Conservation (phyloP, 2,888 invertebrate species). For the Macaria liturata region DNA sequence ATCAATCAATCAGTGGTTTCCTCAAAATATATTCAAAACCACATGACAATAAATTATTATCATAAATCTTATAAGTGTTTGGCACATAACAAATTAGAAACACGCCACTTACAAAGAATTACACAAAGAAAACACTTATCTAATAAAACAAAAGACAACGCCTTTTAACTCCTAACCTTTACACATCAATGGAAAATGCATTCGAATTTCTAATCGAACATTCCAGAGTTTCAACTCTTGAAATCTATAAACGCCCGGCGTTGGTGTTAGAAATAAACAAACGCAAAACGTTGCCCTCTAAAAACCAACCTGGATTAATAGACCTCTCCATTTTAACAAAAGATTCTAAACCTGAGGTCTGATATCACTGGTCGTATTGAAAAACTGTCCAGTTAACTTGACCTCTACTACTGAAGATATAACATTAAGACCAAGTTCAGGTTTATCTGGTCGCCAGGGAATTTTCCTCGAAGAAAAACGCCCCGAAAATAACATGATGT, state of each 20-base stretch:
- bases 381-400: not conserved
- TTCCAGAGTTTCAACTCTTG: conserved; percentile 34
- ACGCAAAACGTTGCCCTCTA: conserved; percentile 62
- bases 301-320: conserved; percentile 39
- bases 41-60: too few species aligned
- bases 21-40: too few species aligned
- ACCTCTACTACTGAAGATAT: not conserved
- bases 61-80: too few species aligned
- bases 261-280: conserved; percentile 49
- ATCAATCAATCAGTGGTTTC: too few species aligned
- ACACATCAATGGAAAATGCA: conserved; percentile 11
- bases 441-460: conserved; percentile 29
- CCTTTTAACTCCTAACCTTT: not conserved
- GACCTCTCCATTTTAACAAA: conserved; percentile 33
- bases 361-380: too few species aligned
- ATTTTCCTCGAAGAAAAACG: conserved; percentile 77
- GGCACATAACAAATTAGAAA: too few species aligned
- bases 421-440: not conserved
- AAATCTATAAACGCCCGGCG: conserved; percentile 36
- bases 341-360: not conserved
- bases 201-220: conserved; percentile 25
- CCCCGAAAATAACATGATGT: conserved; percentile 66
- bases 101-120: too few species aligned
- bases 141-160: not conserved
- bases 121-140: too few species aligned